Evolutionary conservation across 1,140 invertebrate species (phyloP), one percentile per base, ranked within the genome.

Genomic region (Doryteuthis pealeii): DNA sequence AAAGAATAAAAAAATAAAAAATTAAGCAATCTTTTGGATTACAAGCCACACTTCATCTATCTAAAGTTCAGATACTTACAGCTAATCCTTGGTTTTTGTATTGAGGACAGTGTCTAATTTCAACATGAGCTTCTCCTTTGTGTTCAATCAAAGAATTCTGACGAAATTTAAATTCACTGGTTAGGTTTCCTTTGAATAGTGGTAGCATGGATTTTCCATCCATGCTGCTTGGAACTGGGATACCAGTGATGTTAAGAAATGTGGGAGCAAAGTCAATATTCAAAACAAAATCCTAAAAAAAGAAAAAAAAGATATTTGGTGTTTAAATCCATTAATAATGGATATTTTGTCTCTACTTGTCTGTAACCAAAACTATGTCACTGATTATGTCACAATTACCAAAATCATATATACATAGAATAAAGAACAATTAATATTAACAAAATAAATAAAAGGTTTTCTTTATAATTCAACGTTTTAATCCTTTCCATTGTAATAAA

Each of bases 231-330:
- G 83, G 80, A 10, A 75, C 35, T 15, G 66, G 28, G 5, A 62
- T 70, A 49, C 78, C 79, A 93, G 90, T 70, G 91, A 95, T 89
- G 45, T 91, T 88, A 5, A 96, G 81, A 79, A 96, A 92, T 0
- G 95, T 96, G 0, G 94, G 92, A 28, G 93, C 93, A 35, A 97
- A 84, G 85, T 96, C 95, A 31, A 96, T 92, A 78, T 93, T 92
- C 18, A 93, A 90, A 1, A 94, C 90, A 18, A 92, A 90, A 68
- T 90, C 88, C 28, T 88, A 78, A 62, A 90, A 81, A 71, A 31
- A 66, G 65, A 73, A 87, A 14, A 94, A 82, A 78, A 95, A 92
- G n/a, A 28, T n/a, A n/a, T n/a, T 12, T 28, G 22, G 8, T 72
- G 10, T n/a, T 33, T 14, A 18, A 8, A 30, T 10, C 22, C 10